Conservation (phyloP, 2,888 invertebrate genomes). For the Eledona agricola region DNA sequence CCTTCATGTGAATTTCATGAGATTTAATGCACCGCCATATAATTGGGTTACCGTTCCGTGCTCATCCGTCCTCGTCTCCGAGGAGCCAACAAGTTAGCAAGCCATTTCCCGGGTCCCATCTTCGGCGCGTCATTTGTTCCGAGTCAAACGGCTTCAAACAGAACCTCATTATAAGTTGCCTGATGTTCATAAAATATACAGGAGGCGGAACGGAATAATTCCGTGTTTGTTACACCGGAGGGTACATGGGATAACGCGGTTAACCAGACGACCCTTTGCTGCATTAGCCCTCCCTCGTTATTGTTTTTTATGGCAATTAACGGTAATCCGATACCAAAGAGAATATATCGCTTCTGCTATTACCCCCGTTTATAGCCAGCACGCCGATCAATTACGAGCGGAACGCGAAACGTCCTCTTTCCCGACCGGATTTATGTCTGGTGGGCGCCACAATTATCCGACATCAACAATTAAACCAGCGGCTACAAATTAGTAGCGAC, state of each 20-base stretch:
- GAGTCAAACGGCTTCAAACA: conserved; percentile 61
- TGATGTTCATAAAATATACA: conserved; percentile 64
- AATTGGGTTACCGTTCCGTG: conserved; percentile 58
- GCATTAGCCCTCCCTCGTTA: conserved; percentile 18
- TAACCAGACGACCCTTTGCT: conserved; percentile 55
- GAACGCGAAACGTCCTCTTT: too few species aligned
- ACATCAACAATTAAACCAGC: conserved; percentile 25
- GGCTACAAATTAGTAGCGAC: conserved; percentile 26
- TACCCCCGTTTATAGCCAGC: conserved; percentile 50
- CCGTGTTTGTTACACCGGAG: conserved; percentile 50
- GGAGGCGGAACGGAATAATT: conserved; percentile 53
- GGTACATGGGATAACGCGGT: conserved; percentile 57
- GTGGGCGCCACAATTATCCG: conserved; percentile 3
- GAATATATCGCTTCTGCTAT: conserved; percentile 52
- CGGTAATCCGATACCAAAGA: conserved; percentile 56
- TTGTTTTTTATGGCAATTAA: conserved; percentile 49
- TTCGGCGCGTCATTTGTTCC: conserved; percentile 51
- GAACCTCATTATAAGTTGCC: conserved; percentile 64
- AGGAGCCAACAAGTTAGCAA: conserved; percentile 59
- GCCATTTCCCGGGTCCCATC: conserved; percentile 53
- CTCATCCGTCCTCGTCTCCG: conserved; percentile 53
- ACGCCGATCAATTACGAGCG: too few species aligned
- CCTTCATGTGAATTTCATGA: conserved; percentile 62
- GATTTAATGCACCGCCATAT: conserved; percentile 62
- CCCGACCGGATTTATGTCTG: too few species aligned